These are phyloP conservation scores for Campopleginae sp. DNA, from an alignment of 2,888 invertebrate species.

Conservation along the genomic window DNA sequence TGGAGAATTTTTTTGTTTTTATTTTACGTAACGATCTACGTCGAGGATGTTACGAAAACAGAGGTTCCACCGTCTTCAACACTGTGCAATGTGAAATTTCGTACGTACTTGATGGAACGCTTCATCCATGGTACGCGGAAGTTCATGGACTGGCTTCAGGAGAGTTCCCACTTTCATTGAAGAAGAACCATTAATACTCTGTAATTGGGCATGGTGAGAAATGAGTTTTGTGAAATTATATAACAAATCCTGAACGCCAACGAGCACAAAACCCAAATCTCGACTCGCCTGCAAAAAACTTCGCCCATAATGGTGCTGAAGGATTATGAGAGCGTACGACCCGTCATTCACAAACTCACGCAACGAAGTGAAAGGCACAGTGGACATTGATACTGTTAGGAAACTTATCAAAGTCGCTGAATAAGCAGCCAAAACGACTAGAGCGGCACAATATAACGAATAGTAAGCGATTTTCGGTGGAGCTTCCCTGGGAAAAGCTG, in stretches of 20 bases:
- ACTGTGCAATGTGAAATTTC: neutral
- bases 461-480: conserved; percentile 75
- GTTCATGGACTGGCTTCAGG: conserved; percentile 65
- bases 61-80: too few species aligned
- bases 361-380: conserved; percentile 76
- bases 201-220: conserved; percentile 22
- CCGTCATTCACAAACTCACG: conserved; percentile 75
- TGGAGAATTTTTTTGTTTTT: neutral
- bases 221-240: neutral
- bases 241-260: neutral
- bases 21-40: neutral
- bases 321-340: conserved; percentile 74
- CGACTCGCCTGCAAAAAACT: conserved; percentile 72
- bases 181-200: conserved; percentile 67
- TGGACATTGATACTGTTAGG: conserved; percentile 56
- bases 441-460: conserved; percentile 74
- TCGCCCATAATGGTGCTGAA: conserved; percentile 74
- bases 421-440: conserved; percentile 76
- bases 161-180: conserved; percentile 66
- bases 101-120: conserved; percentile 74
- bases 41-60: too few species aligned
- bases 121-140: conserved; percentile 69
- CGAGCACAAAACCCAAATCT: neutral
- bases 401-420: conserved; percentile 74
- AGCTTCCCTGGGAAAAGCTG: conserved; percentile 74